phyloP scores from a whole-genome alignment of 1,140 invertebrate genomes.

The Drosophila nannoptera region DNA sequence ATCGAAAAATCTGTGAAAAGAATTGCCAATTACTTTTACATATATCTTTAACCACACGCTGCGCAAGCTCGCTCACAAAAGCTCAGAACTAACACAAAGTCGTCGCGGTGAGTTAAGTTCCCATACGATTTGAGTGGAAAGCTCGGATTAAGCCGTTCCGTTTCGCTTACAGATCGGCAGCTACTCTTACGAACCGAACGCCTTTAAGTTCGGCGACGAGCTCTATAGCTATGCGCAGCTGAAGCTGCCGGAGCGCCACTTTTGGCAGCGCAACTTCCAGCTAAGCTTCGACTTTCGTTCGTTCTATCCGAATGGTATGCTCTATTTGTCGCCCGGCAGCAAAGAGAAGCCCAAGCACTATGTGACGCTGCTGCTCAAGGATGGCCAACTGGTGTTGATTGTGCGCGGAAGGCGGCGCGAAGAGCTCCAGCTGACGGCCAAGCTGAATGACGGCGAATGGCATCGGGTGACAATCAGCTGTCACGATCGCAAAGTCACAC shows the following conservation, averaged over 20 bases:
- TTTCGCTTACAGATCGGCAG: constrained; percentile 82
- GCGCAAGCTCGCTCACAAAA: constrained; percentile 48
- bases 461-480: constrained; percentile 86
- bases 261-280: constrained; percentile 86
- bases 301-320: constrained; percentile 89
- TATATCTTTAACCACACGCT: constrained; percentile 45
- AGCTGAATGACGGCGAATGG: constrained; percentile 91
- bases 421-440: constrained; percentile 82
- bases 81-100: constrained; percentile 77
- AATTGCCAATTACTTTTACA: constrained; percentile 55
- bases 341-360: constrained; percentile 85
- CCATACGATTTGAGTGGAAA: constrained; percentile 9
- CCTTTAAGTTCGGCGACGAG: constrained; percentile 92
- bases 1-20: constrained; percentile 36
- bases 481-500: constrained; percentile 82
- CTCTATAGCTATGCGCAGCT: constrained; percentile 87
- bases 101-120: constrained; percentile 72
- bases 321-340: constrained; percentile 86
- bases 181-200: constrained; percentile 88
- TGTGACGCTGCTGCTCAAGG: constrained; percentile 85
- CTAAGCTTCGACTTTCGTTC: constrained; percentile 92
- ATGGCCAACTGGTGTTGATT: constrained; percentile 85
- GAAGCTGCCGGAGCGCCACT: constrained; percentile 82
- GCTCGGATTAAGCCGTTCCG: constrained; percentile 27
- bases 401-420: constrained; percentile 84